Base-by-base conservation (phyloP, 1,140 invertebrate species). In the Coelopa frigida region DNA sequence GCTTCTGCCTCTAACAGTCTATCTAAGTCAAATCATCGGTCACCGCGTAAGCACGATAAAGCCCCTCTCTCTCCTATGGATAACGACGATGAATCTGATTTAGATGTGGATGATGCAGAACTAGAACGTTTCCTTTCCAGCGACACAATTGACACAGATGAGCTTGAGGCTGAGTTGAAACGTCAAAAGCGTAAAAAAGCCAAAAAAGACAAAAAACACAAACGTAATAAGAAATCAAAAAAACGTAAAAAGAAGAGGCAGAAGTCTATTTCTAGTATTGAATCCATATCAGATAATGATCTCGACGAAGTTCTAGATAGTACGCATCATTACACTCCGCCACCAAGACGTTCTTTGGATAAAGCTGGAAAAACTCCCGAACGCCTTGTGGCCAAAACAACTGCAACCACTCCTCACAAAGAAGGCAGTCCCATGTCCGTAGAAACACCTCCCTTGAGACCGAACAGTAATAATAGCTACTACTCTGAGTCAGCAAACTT, bases 141-240 rank as follows among this genome's bases (percentile, higher is more conserved):
- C 44, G 63, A 59, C 37, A 50, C 63, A 11, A 63, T 63, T 36
- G 62, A 66, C 29, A 66, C 62, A 0, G 62, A 66, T 48, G 62
- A 66, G 21, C 42, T 66, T 29, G 62, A 66, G 45, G 63, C 58
- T 5, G 63, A 67, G 53, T 57, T 68, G 61, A 59, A 63, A 39
- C 49, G 62, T 14, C 62, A 66, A 18, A 68, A 69, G 33, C 61
- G 61, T 2, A 82, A 84, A 41, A 85, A 85, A 53, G 84, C 85
- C 48, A 79, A 80, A 50, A 82, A 75, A 57, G 73, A 75, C 72
- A 66, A 68, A 31, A 68, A 68, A 31, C 64, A 68, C 37, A 68
- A 68, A 46, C 58, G 61, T 27, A 85, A 83, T 61, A 85, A 84
- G 64, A 85, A 84, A 67, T 80, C 80, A 10, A 85, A 85, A 56